Conservation (phyloP, 2,113 vertebrate species). For the Hypomesus transpacificus region DNA sequence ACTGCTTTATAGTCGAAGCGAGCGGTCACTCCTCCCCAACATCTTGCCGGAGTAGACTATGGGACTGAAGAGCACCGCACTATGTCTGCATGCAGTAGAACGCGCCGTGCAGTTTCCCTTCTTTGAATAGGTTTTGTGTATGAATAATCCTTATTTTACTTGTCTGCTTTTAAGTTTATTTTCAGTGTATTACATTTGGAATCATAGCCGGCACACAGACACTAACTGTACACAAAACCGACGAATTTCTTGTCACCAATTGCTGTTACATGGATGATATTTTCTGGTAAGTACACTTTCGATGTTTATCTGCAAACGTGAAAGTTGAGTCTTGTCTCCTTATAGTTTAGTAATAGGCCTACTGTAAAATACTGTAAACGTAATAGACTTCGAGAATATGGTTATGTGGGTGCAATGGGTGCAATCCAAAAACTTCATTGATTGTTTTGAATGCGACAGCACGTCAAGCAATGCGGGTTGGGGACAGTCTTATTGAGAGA, state of each 20-base stretch:
- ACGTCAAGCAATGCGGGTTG: background rate
- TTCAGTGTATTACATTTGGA: background rate
- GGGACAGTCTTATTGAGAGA: background rate
- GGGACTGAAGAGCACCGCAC: conserved; percentile 19
- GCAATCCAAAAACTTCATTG: conserved; percentile 22
- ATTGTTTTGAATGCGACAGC: background rate
- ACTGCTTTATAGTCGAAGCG: conserved; percentile 14
- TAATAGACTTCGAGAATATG: no score
- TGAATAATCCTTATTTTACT: background rate
- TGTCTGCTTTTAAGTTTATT: background rate
- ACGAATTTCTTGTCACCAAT: conserved; percentile 32
- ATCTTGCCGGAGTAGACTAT: conserved; percentile 31
- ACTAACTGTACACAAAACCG: conserved; percentile 10
- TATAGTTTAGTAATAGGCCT: background rate
- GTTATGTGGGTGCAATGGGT: conserved; percentile 19
- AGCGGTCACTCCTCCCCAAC: conserved; percentile 38
- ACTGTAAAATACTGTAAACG: no score
- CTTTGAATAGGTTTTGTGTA: conserved; percentile 1
- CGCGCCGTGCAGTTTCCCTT: conserved; percentile 2
- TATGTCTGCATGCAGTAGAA: conserved; percentile 23
- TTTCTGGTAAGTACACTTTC: conserved; percentile 42
- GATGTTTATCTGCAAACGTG: conserved; percentile 8
- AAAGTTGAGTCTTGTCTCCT: conserved; percentile 35
- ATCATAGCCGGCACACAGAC: background rate
- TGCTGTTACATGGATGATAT: conserved; percentile 25